phyloP scores from a whole-genome alignment of 2,113 vertebrate genomes.

The Tiliqua scincoides region DNA sequence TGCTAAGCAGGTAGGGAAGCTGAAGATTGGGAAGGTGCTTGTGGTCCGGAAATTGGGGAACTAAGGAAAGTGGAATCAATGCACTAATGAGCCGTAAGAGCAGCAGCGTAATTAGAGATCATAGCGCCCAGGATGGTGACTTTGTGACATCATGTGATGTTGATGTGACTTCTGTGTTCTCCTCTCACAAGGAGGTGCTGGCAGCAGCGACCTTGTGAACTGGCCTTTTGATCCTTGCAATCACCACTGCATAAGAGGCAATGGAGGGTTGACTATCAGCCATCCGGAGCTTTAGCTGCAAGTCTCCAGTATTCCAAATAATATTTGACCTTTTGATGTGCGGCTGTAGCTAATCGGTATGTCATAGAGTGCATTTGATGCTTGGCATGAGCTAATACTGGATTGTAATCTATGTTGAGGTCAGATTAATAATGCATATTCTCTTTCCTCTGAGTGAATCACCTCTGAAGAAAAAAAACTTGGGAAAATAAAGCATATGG shows the following conservation, averaged over 20 bases:
- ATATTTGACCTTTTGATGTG: conserved; percentile 48
- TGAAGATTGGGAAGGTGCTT: background rate
- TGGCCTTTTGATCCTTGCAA: no score
- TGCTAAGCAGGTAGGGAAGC: background rate
- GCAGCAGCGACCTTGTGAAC: no score
- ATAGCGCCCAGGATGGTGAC: no score
- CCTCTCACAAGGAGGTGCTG: no score
- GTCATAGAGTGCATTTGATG: conserved; percentile 13
- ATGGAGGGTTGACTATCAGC: background rate
- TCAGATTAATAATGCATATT: conserved; percentile 17
- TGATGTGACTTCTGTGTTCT: no score
- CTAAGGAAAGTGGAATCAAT: background rate
- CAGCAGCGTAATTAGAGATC: no score
- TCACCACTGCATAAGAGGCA: no score
- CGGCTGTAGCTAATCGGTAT: background rate
- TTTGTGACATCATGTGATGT: no score
- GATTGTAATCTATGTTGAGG: conserved; percentile 36
- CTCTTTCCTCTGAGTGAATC: background rate
- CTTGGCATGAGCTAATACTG: background rate
- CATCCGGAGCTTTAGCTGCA: background rate
- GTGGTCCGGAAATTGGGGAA: background rate
- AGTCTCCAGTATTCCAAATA: background rate
- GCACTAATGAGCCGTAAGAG: background rate
- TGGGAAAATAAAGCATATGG: background rate
- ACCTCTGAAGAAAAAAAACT: conserved; percentile 31